A percentile compares a stretch with the other conserved stretches of the same genome.
Evolutionary conservation across 2,797 vertebrate species (phyloP).

Genomic region (Capromys pilorides): DNA sequence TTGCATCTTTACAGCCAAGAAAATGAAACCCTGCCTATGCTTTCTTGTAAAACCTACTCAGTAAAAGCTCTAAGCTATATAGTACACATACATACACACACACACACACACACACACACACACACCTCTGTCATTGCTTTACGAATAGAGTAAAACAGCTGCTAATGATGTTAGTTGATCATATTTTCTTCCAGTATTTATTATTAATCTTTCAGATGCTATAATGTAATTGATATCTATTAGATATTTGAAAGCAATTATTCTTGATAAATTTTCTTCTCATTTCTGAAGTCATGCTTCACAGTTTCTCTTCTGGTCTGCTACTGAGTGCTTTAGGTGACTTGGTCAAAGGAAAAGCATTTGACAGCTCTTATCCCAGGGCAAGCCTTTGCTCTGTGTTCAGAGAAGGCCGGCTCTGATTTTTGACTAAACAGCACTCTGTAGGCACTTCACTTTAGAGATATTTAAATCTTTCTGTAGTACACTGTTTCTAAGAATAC

Average conservation of each 20-base stretch:
- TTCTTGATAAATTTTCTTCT: neutral
- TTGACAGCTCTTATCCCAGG: neutral
- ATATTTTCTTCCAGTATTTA: constrained; percentile 38
- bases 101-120: neutral
- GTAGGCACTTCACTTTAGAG: neutral
- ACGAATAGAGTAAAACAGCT: constrained; percentile 59
- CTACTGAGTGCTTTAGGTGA: neutral
- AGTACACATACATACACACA: neutral
- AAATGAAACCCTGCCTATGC: constrained; percentile 63
- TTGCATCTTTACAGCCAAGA: constrained; percentile 76
- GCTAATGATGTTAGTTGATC: constrained; percentile 66
- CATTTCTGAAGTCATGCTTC: neutral
- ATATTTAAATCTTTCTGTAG: neutral
- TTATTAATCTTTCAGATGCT: constrained; percentile 65
- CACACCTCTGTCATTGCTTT: neutral
- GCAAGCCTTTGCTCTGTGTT: neutral
- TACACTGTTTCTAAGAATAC: neutral
- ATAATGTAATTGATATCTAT: constrained; percentile 63
- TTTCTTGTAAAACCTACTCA: constrained; percentile 71
- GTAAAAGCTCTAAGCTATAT: constrained; percentile 66
- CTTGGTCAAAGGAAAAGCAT: neutral
- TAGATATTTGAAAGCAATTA: constrained; percentile 14
- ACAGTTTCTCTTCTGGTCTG: neutral
- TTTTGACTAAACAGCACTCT: neutral
- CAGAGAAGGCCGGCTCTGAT: neutral